Evolutionary conservation across 2,888 invertebrate genomes (phyloP), one percentile per base, ranked within the genome.

Genomic region (Acanthococcus lagerstroemiae): DNA sequence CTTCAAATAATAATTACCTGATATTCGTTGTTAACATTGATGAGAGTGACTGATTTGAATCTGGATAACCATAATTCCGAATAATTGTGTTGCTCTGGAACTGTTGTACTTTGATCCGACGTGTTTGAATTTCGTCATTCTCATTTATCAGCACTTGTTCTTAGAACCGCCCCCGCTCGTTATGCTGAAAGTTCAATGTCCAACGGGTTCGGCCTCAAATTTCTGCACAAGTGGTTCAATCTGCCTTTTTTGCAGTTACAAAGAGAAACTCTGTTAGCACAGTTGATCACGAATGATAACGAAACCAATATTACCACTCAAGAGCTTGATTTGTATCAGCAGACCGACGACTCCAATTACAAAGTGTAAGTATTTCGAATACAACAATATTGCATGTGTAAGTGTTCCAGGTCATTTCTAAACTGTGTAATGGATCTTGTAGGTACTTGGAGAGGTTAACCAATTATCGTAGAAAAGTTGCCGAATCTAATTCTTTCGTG

Each of bases 161-260:
- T 54, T 25, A 67, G 67, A 19, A 12, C 52, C 58, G 83, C 83
- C 0, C 83, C 87, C 74, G 82, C 94, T 21, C 82, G 92, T 27
- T 94, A 92, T 75, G 88, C 91, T 0, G 94, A 95, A 76, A 85
- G 91, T 0, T 95, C 94, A 2, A 95, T 95, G 95, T 82, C 92
- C 73, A 95, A 95, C 78, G 94, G 94, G 1, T 95, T 95, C 77
- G 96, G 96, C 3, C 78, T 96, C 65, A 87, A 92, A 74, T 82
- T 92, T 69, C 80, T 96, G 60, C 93, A 96, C 79, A 92, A 92
- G 77, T 96, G 95, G 78, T 87, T 96, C 74, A 95, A 93, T 77
- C 81, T 96, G 67, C 95, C 96, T 61, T 96, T 95, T 76, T 80
- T 96, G 60, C 86, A 90, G 74, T 79, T 96, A 27, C 95, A 95